A percentile compares a stretch with the other conserved stretches of the same genome.
These are phyloP conservation scores for Gadopsis bispinosus DNA, from an alignment of 2,797 vertebrate genomes.

Conservation along the genomic window DNA sequence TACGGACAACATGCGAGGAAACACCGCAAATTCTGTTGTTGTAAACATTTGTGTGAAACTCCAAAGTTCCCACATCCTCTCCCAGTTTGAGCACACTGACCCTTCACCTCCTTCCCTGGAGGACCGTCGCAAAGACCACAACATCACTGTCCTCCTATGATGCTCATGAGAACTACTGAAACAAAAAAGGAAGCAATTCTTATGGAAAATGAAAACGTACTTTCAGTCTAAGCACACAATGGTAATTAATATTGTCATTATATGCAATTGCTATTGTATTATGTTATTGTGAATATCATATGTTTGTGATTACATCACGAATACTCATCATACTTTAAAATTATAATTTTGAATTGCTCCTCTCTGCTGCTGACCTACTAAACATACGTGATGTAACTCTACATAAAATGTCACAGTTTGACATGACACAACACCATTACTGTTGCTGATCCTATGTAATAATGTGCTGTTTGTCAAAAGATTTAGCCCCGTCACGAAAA, in stretches of 20 bases:
- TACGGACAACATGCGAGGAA: neutral
- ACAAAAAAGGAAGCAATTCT: neutral
- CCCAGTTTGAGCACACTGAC: constrained; percentile 56
- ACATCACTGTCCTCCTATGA: constrained; percentile 1
- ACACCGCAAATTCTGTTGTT: neutral
- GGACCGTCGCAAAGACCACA: constrained; percentile 28
- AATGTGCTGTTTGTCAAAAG: constrained; percentile 37
- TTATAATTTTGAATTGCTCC: neutral
- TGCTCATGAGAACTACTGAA: constrained; percentile 22
- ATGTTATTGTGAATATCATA: neutral
- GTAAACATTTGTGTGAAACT: constrained; percentile 50
- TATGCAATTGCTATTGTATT: neutral
- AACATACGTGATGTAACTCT: constrained; percentile 12
- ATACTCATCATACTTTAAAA: neutral
- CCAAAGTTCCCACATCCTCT: constrained; percentile 60
- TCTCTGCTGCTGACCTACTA: constrained; percentile 12
- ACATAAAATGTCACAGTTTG: constrained; percentile 29
- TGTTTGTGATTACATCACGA: neutral
- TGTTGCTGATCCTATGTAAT: constrained; percentile 56
- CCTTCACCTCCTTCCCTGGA: constrained; percentile 54
- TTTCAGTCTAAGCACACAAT: neutral
- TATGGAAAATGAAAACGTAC: neutral
- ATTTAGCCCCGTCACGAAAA: constrained; percentile 50
- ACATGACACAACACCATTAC: constrained; percentile 51
- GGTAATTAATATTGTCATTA: neutral